Evolutionary conservation across 2,797 vertebrate species (phyloP), one percentile per base, ranked within the genome.

Genomic region (Dendrocincla tyrannina): DNA sequence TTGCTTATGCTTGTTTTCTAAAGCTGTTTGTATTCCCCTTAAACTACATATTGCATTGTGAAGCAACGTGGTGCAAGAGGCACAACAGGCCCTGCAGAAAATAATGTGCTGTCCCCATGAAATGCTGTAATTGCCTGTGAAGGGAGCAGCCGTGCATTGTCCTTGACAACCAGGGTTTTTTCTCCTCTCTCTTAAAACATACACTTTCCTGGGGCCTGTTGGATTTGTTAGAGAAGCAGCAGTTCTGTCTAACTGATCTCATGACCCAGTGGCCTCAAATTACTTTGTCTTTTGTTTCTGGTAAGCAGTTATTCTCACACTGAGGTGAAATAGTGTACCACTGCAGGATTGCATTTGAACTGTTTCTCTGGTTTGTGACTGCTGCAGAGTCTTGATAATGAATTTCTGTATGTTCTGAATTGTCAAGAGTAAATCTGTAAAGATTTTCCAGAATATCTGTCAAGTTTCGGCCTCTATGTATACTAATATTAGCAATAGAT

Each of bases 291-390:
- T 37, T 41, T 47, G 5, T 50, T 77, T 91, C 17, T 52, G 6
- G 86, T 62, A 49, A 44, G 28, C 2, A 2, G 11, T 68, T 14
- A 9, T 14, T 88, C 18, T 16, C 0, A 1, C 39, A 9, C 3
- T 13, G 16, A 17, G 7, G 7, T 2, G 7, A 39, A 50, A 27
- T 7, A 41, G 13, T 37, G 3, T 17, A 35, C 24, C 0, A 0
- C 24, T 86, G 33, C 15, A 58, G 53, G 27, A 33, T 32, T 80
- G 15, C 11, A 28, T 68, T 86, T 77, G 37, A 74, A 41, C 17
- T 35, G 11, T 3, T 64, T 74, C 23, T 75, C 20, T 27, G 15
- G 5, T 52, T 70, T 30, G 15, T 62, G 17, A 16, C 30, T n/a
- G 27, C 22, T 68, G 6, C 33, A 79, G 28, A 79, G 32, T 17